Conservation (phyloP, 2,797 vertebrate species). For the Trematomus bernacchii region DNA sequence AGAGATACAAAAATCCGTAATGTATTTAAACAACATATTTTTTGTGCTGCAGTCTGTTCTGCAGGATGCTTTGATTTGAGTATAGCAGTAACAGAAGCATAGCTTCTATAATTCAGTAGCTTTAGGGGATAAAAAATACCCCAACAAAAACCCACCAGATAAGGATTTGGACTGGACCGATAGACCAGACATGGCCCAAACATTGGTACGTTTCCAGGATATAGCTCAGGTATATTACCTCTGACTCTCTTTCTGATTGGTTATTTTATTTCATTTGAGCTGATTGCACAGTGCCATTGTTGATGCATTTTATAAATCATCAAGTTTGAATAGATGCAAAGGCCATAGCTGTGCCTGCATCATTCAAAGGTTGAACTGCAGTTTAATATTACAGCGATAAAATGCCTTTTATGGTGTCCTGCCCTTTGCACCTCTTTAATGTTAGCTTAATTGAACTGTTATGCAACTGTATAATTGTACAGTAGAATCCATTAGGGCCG, state of each 20-base stretch:
- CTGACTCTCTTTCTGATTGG: background rate
- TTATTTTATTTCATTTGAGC: background rate
- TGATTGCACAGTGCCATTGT: background rate
- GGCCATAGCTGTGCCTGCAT: background rate
- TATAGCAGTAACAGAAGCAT: background rate
- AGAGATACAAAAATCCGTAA: background rate
- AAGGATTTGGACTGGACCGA: background rate
- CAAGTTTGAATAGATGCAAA: background rate
- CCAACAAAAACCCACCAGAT: background rate
- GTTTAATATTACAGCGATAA: constrained; percentile 15
- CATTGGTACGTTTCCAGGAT: background rate
- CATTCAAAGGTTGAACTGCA: background rate
- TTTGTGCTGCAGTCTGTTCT: background rate
- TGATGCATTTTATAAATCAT: background rate
- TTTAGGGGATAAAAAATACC: background rate
- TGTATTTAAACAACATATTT: background rate
- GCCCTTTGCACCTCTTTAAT: constrained; percentile 29
- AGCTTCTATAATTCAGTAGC: background rate
- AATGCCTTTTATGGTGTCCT: constrained; percentile 5
- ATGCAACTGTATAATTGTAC: constrained; percentile 28
- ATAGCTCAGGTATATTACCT: background rate
- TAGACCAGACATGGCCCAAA: background rate
- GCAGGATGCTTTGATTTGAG: background rate
- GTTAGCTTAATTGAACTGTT: constrained; percentile 28
- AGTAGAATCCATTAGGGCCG: constrained; percentile 22